phyloP scores from a whole-genome alignment of 2,113 vertebrate species.

The Dolichotis patagonum region DNA sequence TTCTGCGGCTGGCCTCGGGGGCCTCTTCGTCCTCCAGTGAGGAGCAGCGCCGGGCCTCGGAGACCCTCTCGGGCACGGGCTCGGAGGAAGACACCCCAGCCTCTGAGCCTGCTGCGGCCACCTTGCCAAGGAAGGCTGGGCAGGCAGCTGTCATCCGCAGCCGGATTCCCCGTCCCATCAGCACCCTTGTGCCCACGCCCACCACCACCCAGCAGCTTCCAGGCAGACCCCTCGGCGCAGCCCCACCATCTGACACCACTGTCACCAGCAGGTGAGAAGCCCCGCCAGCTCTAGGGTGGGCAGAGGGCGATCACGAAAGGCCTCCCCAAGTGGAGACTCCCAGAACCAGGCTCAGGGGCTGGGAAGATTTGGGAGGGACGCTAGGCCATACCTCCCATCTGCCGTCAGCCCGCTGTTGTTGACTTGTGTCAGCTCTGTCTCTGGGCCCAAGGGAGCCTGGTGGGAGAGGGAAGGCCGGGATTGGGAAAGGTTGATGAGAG shows the following conservation, averaged over 20 bases:
- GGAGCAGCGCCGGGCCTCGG: slow-evolving; percentile 89
- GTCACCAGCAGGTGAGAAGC: slow-evolving; percentile 87
- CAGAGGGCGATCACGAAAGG: neutral
- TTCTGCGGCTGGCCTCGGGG: slow-evolving; percentile 89
- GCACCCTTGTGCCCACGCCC: slow-evolving; percentile 82
- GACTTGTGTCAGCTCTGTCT: neutral
- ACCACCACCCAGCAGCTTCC: slow-evolving; percentile 46
- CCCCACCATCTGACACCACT: slow-evolving; percentile 77
- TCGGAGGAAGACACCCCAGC: slow-evolving; percentile 94
- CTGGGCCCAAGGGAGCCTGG: neutral
- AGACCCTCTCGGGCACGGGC: slow-evolving; percentile 92
- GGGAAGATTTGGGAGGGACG: neutral
- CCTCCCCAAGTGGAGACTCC: neutral
- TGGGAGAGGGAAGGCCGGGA: neutral
- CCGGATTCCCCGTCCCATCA: slow-evolving; percentile 93
- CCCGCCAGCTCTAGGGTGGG: neutral
- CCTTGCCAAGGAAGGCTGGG: slow-evolving; percentile 85
- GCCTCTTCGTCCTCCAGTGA: slow-evolving; percentile 95
- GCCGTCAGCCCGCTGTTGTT: neutral
- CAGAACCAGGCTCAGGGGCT: neutral
- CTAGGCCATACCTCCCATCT: neutral
- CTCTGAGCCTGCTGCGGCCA: slow-evolving; percentile 87
- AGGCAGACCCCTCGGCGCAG: neutral
- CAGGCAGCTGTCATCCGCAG: slow-evolving; percentile 86
- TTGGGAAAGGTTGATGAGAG: neutral